Conservation (phyloP, 1,140 invertebrate genomes). For the Druon quercuslanigerum region DNA sequence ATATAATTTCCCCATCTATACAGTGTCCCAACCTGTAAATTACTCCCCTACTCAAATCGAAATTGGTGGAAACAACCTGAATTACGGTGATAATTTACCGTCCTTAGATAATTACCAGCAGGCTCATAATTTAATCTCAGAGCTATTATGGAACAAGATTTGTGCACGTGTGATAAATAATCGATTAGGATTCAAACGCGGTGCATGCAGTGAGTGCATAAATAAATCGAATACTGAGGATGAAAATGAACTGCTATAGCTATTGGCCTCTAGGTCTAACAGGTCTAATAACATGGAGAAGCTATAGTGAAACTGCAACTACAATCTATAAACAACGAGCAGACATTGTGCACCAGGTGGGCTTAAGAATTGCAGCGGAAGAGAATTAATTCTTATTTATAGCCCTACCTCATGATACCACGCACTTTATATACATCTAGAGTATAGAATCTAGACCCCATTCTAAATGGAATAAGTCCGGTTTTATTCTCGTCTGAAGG, state of each 20-base stretch:
- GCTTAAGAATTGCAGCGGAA: conserved; percentile 50
- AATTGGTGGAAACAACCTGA: too few relatives aligned
- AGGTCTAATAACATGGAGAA: conserved; percentile 17
- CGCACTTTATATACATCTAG: conserved; percentile 1
- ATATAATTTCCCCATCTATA: too few relatives aligned
- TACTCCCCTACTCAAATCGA: too few relatives aligned
- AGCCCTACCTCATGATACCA: conserved; percentile 47
- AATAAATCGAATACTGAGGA: conserved; percentile 3
- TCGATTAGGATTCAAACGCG: too few relatives aligned
- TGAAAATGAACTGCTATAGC: not conserved
- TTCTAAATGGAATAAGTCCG: conserved; percentile 42
- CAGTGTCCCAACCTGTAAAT: too few relatives aligned
- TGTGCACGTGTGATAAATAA: too few relatives aligned
- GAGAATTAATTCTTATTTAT: conserved; percentile 62
- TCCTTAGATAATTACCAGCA: too few relatives aligned
- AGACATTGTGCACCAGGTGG: conserved; percentile 54
- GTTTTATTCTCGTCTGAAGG: conserved; percentile 47
- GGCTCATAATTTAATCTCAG: too few relatives aligned
- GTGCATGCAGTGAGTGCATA: not conserved
- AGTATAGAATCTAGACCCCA: not conserved
- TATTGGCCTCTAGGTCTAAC: conserved; percentile 1
- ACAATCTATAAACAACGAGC: conserved; percentile 46
- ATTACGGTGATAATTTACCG: too few relatives aligned
- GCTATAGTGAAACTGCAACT: conserved; percentile 38
- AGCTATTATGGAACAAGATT: too few relatives aligned